These are phyloP conservation scores for Drosophila triauraria DNA, from an alignment of 1,140 invertebrate genomes.

Conservation along the genomic window DNA sequence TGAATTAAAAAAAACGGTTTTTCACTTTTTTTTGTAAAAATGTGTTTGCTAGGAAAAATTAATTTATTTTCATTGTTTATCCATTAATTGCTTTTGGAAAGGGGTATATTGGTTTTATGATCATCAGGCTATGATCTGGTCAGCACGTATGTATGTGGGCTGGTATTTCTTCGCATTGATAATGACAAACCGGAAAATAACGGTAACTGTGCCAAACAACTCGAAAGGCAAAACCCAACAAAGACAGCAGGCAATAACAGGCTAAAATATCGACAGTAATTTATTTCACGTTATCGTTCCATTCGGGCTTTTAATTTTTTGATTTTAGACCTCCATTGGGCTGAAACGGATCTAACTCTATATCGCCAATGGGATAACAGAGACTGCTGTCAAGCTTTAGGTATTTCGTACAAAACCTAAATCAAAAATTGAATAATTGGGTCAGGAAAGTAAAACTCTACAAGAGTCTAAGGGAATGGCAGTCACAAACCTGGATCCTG, in stretches of 20 bases:
- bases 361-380: not conserved
- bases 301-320: constrained; percentile 71
- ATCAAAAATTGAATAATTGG: constrained; percentile 11
- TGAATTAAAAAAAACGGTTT: no score
- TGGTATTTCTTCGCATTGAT: constrained; percentile 15
- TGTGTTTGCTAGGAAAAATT: no score
- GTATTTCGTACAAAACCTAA: constrained; percentile 20
- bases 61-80: no score
- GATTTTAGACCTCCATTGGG: constrained; percentile 23
- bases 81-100: no score
- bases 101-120: no score
- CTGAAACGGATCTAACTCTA: constrained; percentile 1
- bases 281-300: constrained; percentile 52
- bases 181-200: constrained; percentile 76
- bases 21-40: no score
- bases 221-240: constrained; percentile 16
- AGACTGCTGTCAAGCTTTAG: constrained; percentile 38
- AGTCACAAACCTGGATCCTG: constrained; percentile 72
- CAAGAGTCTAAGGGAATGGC: not conserved
- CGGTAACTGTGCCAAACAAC: constrained; percentile 70
- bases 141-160: constrained; percentile 17
- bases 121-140: constrained; percentile 12
- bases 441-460: not conserved
- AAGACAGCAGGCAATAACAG: constrained; percentile 6
- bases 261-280: constrained; percentile 46